Evolutionary conservation across 2,113 vertebrate genomes (phyloP).

Genomic region (Aptenodytes forsteri): DNA sequence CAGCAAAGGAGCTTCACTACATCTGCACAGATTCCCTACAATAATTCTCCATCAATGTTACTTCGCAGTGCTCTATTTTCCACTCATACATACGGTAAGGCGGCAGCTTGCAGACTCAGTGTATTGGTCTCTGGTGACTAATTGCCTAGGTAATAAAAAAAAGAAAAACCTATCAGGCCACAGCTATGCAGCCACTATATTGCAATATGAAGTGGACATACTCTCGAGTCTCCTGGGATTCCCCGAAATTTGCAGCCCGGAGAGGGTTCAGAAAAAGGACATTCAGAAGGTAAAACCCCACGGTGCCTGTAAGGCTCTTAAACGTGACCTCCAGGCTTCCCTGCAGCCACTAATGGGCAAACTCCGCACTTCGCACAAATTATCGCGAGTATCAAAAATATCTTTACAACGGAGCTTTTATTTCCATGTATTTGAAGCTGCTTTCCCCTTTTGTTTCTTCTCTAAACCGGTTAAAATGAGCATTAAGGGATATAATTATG

Average conservation of each 20-base stretch:
- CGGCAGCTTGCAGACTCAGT: not conserved
- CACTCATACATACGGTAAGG: fast-evolving
- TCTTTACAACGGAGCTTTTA: slow-evolving; percentile 34
- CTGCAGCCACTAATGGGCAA: not conserved
- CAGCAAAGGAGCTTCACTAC: not conserved
- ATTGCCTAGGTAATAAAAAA: not conserved
- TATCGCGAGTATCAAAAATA: not conserved
- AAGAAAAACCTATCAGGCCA: not conserved
- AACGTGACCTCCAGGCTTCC: not conserved
- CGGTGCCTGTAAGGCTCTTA: not conserved
- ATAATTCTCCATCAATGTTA: fast-evolving
- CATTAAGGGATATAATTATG: slow-evolving; percentile 81
- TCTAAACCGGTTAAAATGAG: slow-evolving; percentile 79
- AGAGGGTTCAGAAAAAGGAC: not conserved
- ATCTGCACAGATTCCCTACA: not conserved
- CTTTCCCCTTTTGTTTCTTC: slow-evolving; percentile 76
- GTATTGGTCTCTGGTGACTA: not conserved
- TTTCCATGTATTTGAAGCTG: slow-evolving; percentile 62
- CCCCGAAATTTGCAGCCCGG: not conserved
- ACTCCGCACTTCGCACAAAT: not conserved
- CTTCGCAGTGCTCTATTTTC: not conserved
- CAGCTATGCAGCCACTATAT: not conserved
- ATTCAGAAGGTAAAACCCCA: not conserved
- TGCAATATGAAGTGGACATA: not conserved
- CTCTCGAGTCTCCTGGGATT: not conserved